A percentile compares a stretch with the other conserved stretches of the same genome.
Conservation (phyloP, 2,797 vertebrate species). For the Hephaestus fuliginosus region DNA sequence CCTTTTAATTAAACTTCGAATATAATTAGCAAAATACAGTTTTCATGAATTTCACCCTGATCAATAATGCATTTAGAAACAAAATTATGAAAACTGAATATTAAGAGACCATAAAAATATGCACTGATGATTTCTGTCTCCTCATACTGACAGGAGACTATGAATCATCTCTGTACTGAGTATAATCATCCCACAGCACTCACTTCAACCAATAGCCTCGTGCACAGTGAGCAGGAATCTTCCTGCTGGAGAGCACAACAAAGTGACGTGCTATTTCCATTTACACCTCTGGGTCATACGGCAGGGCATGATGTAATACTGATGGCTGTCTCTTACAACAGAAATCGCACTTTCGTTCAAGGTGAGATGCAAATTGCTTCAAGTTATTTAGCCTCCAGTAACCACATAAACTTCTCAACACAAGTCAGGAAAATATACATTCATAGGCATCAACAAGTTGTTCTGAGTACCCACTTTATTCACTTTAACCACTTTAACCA, state of each 20-base stretch:
- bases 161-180: constrained; percentile 1
- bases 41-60: not conserved
- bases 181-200: not conserved
- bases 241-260: not conserved
- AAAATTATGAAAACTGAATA: not conserved
- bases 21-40: not conserved
- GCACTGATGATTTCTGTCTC: not conserved
- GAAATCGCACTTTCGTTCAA: constrained; percentile 44
- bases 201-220: not conserved
- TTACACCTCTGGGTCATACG: constrained; percentile 14
- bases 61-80: not conserved
- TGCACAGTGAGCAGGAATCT: not conserved
- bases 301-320: constrained; percentile 25
- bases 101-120: not conserved
- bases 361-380: constrained; percentile 43
- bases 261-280: constrained; percentile 8
- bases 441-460: not conserved
- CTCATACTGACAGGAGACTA: not conserved
- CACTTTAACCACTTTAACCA: too few species aligned
- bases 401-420: constrained; percentile 11
- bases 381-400: constrained; percentile 34
- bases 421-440: not conserved
- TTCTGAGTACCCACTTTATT: too few species aligned
- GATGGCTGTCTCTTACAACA: constrained; percentile 29
- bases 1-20: not conserved